These are phyloP conservation scores for Seriola quinqueradiata DNA, from an alignment of 2,113 vertebrate species.

Conservation along the genomic window DNA sequence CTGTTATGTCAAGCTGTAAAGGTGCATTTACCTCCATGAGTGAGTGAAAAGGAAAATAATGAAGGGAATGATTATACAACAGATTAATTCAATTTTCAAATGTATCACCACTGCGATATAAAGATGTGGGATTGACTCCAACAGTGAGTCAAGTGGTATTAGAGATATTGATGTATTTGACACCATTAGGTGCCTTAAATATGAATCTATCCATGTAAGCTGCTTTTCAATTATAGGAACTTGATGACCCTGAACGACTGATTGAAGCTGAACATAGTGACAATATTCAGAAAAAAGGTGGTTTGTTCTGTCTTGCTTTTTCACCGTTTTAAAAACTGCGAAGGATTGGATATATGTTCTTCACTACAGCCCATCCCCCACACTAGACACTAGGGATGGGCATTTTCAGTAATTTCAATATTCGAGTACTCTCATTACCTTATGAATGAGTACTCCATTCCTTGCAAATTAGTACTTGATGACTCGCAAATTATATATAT, in stretches of 20 bases:
- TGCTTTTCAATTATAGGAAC: not conserved
- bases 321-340: not conserved
- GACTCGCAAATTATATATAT: too few species aligned
- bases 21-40: not conserved
- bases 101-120: not conserved
- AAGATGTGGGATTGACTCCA: not conserved
- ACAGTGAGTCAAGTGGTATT: slow-evolving; percentile 10
- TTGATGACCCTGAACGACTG: not conserved
- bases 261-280: not conserved
- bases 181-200: not conserved
- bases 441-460: too few species aligned
- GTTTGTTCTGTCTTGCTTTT: not conserved
- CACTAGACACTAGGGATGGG: too few species aligned
- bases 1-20: not conserved
- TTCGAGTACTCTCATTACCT: too few species aligned
- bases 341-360: not conserved
- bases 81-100: not conserved
- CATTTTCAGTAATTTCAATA: too few species aligned
- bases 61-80: not conserved
- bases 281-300: not conserved
- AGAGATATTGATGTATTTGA: not conserved
- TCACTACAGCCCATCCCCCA: too few species aligned
- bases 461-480: too few species aligned
- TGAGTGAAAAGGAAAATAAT: not conserved
- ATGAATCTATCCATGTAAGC: not conserved